These are phyloP conservation scores for Aurelia sp. DNA, from an alignment of 30 jellyfish, hydroid and myxozoan species.

Conservation along the genomic window DNA sequence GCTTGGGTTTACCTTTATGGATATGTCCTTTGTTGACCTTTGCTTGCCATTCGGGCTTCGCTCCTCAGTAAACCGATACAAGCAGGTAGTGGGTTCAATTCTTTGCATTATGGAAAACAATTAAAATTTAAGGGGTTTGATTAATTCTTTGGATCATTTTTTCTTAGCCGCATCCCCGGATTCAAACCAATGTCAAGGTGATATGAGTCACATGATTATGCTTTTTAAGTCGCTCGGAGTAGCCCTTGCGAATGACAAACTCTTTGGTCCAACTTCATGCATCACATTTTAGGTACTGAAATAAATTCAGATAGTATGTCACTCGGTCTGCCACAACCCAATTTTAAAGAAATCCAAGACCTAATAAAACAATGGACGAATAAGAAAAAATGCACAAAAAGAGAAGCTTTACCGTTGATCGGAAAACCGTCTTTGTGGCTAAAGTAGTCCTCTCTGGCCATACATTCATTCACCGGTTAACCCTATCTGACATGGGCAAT, in stretches of 20 bases:
- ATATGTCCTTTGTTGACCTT: constrained; percentile 4
- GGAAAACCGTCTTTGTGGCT: background rate
- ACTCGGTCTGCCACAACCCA: background rate
- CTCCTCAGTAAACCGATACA: background rate
- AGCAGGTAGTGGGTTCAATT: background rate
- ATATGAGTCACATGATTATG: background rate
- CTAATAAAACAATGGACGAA: background rate
- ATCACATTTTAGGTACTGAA: background rate
- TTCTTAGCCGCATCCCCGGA: constrained; percentile 26
- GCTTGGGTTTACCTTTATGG: constrained; percentile 25
- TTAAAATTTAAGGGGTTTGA: background rate
- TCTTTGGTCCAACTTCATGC: background rate
- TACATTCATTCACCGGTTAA: background rate
- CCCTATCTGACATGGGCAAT: too few relatives aligned
- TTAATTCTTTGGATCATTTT: constrained; percentile 39
- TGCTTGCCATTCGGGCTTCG: background rate
- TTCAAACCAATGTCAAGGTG: background rate
- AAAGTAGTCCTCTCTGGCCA: background rate
- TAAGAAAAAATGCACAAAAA: constrained; percentile 5
- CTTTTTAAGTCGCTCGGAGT: background rate
- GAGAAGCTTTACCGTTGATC: background rate
- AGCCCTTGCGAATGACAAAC: constrained; percentile 2
- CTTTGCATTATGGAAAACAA: constrained; percentile 6
- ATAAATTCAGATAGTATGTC: background rate
- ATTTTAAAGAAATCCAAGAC: background rate